Base-by-base conservation (phyloP, 2,113 vertebrate genomes). In the Heliornis fulica region DNA sequence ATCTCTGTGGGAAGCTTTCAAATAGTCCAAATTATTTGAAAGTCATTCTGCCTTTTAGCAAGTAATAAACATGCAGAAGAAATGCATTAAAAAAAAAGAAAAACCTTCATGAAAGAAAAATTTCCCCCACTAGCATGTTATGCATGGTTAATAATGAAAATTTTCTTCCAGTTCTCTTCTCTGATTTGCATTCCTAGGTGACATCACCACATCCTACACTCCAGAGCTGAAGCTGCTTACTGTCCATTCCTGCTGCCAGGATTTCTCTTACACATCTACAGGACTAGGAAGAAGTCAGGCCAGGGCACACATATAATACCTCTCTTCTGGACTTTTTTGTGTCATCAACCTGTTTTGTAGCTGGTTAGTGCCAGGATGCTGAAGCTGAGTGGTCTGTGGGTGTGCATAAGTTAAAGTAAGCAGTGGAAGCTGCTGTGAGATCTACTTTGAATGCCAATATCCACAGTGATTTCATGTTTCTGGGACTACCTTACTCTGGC, bases 1-100 rank as follows among this genome's bases (percentile, higher is more conserved):
- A 93, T 78, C 90, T 96, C 92, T 48, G 56, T 75, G 64, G 93
- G 83, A 92, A 86, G 60, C 66, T 90, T 90, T 83, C 72, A 68
- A 32, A 48, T 45, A 83, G 34, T 46, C 46, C 59, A 71, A 76
- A 86, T n/a, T 17, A 60, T 83, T 88, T 63, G 34, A 70, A 77
- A 97, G 22, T 26, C 82, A 40, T 72, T 83, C 38, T 94, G 59
- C 34, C 63, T 94, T 71, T 80, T 64, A 92, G 51, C 23, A 96
- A 94, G 86, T 77, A 95, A 91, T 48, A 68, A 94, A 88, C 9
- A 56, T 38, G 72, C 13, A 59, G 34, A 77, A 53, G 22, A 71
- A 84, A 10, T 48, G 51, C 0, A 1, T 36, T n/a, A 22, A 93
- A 63, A 31, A 41, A 51, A 38, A 29, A 69, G 8, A 38, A 64